phyloP scores from a whole-genome alignment of 2,113 vertebrate species.

The Cepphus grylle region DNA sequence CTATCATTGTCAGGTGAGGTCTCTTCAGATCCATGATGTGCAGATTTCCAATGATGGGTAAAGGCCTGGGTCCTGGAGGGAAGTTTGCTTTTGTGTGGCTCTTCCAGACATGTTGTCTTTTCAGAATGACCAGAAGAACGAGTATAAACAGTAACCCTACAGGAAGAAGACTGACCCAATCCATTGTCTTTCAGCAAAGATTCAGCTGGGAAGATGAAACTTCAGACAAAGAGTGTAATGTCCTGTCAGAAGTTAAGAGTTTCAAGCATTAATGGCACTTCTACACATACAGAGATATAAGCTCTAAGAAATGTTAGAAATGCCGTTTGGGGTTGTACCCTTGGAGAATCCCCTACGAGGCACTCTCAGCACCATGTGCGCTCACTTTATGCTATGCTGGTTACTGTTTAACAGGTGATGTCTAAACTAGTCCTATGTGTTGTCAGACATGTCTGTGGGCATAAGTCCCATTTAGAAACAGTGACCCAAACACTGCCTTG shows the following conservation, averaged over 20 bases:
- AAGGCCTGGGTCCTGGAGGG: conserved; percentile 52
- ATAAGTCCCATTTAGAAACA: not conserved
- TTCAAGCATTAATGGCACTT: not conserved
- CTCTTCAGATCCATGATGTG: conserved; percentile 45
- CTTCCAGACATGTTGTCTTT: not conserved
- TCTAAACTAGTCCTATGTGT: not conserved
- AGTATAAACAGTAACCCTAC: not conserved
- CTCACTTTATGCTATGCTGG: not conserved
- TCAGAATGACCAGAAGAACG: conserved; percentile 4
- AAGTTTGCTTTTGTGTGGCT: not conserved
- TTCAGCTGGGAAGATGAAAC: not conserved
- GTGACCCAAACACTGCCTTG: not conserved
- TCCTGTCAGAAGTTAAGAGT: not conserved
- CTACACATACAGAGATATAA: not conserved
- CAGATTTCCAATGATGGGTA: conserved; percentile 65
- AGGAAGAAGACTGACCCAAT: not conserved
- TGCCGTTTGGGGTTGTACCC: not conserved
- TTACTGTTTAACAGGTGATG: not conserved
- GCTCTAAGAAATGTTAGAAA: not conserved
- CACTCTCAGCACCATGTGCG: rapidly evolving
- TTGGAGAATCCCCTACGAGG: not conserved
- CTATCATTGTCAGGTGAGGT: not conserved
- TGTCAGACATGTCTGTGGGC: not conserved
- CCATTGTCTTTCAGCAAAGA: not conserved
- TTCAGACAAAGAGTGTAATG: not conserved